These are phyloP conservation scores for Apamea anceps DNA, from an alignment of 2,888 invertebrate species.

Conservation along the genomic window DNA sequence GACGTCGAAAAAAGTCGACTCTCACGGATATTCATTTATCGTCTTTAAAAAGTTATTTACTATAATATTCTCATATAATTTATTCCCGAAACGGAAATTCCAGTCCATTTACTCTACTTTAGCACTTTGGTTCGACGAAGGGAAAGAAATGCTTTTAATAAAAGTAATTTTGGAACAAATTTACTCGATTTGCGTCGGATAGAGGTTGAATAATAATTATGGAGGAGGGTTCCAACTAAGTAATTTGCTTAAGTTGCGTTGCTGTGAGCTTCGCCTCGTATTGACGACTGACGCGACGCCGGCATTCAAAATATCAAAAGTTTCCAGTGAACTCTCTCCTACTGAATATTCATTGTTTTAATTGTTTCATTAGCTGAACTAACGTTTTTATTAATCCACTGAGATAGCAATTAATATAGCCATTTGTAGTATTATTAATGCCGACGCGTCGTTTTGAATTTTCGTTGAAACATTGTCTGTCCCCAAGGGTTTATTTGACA, in stretches of 20 bases:
- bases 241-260: constrained; percentile 83
- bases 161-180: constrained; percentile 87
- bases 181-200: constrained; percentile 85
- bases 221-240: constrained; percentile 71
- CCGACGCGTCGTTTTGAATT: constrained; percentile 39
- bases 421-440: constrained; percentile 49
- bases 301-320: constrained; percentile 75
- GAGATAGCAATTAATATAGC: constrained; percentile 57
- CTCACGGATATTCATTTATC: constrained; percentile 60
- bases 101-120: constrained; percentile 88
- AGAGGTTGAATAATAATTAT: constrained; percentile 88
- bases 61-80: constrained; percentile 83
- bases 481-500: constrained; percentile 42
- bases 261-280: constrained; percentile 67
- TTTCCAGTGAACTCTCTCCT: constrained; percentile 67
- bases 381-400: constrained; percentile 65
- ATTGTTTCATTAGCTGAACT: constrained; percentile 71
- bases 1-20: constrained; percentile 32
- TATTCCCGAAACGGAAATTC: constrained; percentile 86
- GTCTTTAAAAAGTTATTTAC: constrained; percentile 78
- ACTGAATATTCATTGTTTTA: constrained; percentile 75
- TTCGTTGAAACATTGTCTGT: constrained; percentile 47
- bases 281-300: constrained; percentile 60
- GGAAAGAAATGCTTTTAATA: constrained; percentile 89
- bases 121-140: constrained; percentile 85